A percentile compares a stretch with the other conserved stretches of the same genome.
phyloP scores from a whole-genome alignment of 1,140 invertebrate genomes.

The Patella vulgata region DNA sequence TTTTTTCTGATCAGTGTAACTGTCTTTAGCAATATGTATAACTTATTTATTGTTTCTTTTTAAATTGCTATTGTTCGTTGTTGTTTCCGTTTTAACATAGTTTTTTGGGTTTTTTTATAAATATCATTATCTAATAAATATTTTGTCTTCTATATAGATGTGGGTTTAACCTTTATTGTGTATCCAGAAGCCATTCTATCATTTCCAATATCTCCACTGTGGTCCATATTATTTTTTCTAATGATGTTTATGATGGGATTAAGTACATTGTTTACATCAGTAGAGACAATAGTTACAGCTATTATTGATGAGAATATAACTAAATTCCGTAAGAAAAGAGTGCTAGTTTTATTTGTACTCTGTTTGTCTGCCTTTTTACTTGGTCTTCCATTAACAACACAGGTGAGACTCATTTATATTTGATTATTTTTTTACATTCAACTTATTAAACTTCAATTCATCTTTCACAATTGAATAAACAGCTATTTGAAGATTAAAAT shows the following conservation, averaged over 20 bases:
- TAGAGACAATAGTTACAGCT: constrained; percentile 81
- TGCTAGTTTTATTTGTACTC: constrained; percentile 44
- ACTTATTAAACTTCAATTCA: too few species aligned
- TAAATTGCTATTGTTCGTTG: too few species aligned
- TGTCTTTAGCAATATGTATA: too few species aligned
- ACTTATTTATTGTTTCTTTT: too few species aligned
- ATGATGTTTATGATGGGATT: constrained; percentile 95
- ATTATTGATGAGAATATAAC: constrained; percentile 76
- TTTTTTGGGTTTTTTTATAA: too few species aligned
- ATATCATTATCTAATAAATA: too few species aligned
- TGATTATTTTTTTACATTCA: too few species aligned
- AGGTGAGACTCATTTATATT: constrained; percentile 36
- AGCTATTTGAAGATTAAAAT: too few species aligned
- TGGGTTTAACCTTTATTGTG: constrained; percentile 94
- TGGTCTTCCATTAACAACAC: constrained; percentile 60
- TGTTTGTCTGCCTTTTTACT: constrained; percentile 50
- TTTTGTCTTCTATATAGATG: constrained; percentile 76
- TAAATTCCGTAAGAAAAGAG: constrained; percentile 62
- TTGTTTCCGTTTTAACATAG: too few species aligned
- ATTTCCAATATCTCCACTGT: constrained; percentile 90
- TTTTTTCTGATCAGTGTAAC: too few species aligned
- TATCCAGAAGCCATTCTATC: constrained; percentile 97
- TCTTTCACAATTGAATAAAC: too few species aligned
- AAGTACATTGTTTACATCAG: constrained; percentile 85
- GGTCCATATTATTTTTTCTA: constrained; percentile 97